phyloP scores from a whole-genome alignment of 2,113 vertebrate species.

The Myotis brandtii region DNA sequence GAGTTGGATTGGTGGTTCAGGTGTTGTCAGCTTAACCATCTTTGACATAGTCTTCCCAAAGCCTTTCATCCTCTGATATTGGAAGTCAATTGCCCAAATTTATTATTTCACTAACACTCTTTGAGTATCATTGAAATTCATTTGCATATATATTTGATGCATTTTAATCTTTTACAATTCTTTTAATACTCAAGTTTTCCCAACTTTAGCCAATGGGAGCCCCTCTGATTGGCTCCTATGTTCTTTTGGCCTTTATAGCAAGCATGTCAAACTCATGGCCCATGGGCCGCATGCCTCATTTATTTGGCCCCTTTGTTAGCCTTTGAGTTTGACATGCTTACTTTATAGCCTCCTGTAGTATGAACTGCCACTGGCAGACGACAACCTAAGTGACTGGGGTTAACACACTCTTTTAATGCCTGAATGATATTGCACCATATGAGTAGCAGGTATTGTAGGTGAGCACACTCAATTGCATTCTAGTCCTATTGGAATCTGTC shows the following conservation, averaged over 20 bases:
- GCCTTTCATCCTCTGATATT: background rate
- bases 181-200: background rate
- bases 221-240: background rate
- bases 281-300: no score
- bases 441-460: background rate
- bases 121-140: background rate
- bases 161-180: constrained; percentile 32
- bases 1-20: background rate
- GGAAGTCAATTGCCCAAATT: background rate
- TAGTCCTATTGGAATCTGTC: background rate
- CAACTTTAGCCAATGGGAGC: background rate
- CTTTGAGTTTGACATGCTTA: no score
- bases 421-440: background rate
- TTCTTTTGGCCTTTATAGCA: background rate
- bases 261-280: no score
- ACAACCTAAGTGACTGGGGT: background rate
- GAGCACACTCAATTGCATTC: background rate
- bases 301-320: no score
- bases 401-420: background rate
- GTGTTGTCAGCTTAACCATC: background rate
- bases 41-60: background rate
- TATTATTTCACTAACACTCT: background rate
- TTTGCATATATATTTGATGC: background rate
- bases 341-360: background rate
- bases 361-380: background rate